Percentiles rank a stretch among this genome's conserved stretches.
Evolutionary conservation across 2,888 invertebrate species (phyloP).

Genomic region (Petrolisthes manimaculis): DNA sequence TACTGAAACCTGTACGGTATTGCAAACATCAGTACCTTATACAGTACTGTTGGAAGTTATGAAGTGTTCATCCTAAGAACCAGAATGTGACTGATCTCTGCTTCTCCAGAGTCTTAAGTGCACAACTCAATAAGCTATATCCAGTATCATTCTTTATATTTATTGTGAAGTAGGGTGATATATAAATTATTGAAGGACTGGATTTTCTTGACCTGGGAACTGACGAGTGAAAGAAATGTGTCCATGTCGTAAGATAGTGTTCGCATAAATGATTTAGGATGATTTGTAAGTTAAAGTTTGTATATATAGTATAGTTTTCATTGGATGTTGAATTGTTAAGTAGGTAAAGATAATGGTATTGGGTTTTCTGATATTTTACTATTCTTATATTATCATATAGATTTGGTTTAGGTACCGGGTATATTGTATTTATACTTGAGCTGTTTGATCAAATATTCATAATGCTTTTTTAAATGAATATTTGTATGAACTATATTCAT

Average conservation of each 20-base stretch:
- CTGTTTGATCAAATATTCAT: too few species aligned
- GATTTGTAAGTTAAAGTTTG: background rate
- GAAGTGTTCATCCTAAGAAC: too few species aligned
- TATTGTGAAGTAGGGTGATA: background rate
- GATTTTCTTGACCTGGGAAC: background rate
- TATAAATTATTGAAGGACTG: background rate
- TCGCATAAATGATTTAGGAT: background rate
- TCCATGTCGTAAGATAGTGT: background rate
- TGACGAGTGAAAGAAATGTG: slow-evolving; percentile 7
- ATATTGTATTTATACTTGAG: too few species aligned
- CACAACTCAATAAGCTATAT: background rate
- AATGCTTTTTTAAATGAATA: too few species aligned
- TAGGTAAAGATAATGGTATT: slow-evolving; percentile 14
- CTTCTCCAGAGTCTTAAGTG: too few species aligned
- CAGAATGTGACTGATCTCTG: too few species aligned
- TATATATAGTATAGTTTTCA: slow-evolving; percentile 17
- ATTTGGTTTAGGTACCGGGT: too few species aligned
- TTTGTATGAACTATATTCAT: too few species aligned
- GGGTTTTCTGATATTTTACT: background rate
- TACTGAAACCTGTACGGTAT: too few species aligned
- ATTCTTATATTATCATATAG: too few species aligned
- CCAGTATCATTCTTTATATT: background rate
- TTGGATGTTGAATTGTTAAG: background rate
- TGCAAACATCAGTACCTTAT: too few species aligned
- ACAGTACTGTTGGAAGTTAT: too few species aligned